Base-by-base conservation (phyloP, 2,888 invertebrate species). In the Netelia melanura region DNA sequence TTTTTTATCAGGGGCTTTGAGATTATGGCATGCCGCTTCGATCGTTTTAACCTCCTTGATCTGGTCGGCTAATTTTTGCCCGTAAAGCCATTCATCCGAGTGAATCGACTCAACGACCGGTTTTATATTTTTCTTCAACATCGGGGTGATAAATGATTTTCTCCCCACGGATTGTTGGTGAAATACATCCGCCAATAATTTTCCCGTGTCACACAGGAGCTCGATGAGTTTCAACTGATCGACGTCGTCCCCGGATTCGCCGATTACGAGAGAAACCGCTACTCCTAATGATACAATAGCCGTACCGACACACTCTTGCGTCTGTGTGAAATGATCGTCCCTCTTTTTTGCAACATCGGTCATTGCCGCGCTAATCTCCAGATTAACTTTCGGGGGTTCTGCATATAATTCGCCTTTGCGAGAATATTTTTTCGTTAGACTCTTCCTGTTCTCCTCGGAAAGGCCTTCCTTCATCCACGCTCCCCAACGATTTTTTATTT, bases 391-490 rank as follows among this genome's bases (percentile, higher is more conserved):
- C 0, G 78, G 81, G 9, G 82, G 70, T 58, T 85, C 87, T 6
- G 70, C 64, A 58, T 83, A 76, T 9, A 84, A 14, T 0, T 85
- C 81, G 0, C 77, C 82, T 43, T 84, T 80, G 21, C 85, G 44
- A 6, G 70, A 25, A 62, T 83, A 87, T 62, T 75, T 58, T 23
- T 83, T 79, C 21, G 75, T 64, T 14, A 86, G 68, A 48, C 25
- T 64, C 23, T 84, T 84, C 10, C 71, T 65, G 21, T 74, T 62
- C 0, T 81, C 70, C 5, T 84, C 84, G 0, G 90, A 89, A 0
- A 87, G 91, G 10, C 81, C 91, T 38, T 86, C 86, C 76, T 88
- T 90, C 67, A 88, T 90, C 72, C 92, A 92, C 81, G 89, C 89
- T 75, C 87, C 88, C 86, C 88, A 91, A 11, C 87, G 86, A 67